Evolutionary conservation across 2,113 vertebrate genomes (phyloP).

Genomic region (Hoplias malabaricus): DNA sequence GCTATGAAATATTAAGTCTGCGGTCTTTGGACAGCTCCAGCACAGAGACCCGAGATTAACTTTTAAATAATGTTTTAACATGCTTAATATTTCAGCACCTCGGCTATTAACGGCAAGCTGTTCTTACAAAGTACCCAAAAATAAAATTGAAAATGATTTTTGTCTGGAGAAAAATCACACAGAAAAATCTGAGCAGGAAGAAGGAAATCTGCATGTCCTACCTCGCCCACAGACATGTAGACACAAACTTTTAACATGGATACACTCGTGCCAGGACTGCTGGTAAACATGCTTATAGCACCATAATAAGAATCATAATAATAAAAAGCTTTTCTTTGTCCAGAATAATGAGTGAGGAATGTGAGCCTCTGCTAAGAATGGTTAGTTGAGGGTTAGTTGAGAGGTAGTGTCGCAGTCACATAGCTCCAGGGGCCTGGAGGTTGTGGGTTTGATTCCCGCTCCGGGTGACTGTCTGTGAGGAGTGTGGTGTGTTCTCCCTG

Average conservation of each 20-base stretch:
- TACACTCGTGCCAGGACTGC: not conserved
- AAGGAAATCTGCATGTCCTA: not conserved
- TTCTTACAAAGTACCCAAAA: conserved; percentile 36
- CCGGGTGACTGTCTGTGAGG: too few relatives aligned
- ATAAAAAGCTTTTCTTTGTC: not conserved
- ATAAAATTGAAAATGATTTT: conserved; percentile 27
- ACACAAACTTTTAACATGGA: not conserved
- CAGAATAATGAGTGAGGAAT: not conserved
- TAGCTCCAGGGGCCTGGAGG: too few relatives aligned
- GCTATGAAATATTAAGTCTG: conserved; percentile 49
- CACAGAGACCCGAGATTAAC: conserved; percentile 36
- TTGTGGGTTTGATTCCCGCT: too few relatives aligned
- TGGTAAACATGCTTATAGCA: not conserved
- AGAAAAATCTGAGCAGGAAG: not conserved
- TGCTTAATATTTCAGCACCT: conserved; percentile 49
- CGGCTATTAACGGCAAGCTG: conserved; percentile 45
- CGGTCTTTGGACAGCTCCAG: conserved; percentile 20
- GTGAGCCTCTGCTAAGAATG: not conserved
- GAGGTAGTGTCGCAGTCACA: not conserved
- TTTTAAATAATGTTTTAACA: conserved; percentile 54
- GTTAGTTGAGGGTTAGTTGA: not conserved
- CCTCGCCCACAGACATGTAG: not conserved
- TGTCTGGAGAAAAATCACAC: not conserved
- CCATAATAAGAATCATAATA: not conserved
- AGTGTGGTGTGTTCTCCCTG: too few relatives aligned